Base-by-base conservation (phyloP, 2,113 vertebrate genomes). In the Dipodomys ordii region DNA sequence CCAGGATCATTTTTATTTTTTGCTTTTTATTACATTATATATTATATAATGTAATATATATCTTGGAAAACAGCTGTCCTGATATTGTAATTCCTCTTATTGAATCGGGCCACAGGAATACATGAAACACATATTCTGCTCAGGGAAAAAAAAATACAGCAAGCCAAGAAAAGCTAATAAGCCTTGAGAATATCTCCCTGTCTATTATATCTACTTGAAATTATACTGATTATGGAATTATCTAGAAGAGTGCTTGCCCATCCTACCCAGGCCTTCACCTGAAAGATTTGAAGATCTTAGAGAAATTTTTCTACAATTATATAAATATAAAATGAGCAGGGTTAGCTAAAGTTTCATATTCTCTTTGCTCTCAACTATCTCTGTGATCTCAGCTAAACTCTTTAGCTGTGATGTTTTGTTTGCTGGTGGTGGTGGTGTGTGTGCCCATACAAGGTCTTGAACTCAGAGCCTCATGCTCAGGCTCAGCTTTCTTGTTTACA, bases 1-100 rank as follows among this genome's bases (percentile, higher is more conserved):
- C 25, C 11, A 91, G 49, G 39, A 78, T 15, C 10, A 72, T 74
- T 93, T 85, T 44, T 10, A 32, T 49, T 32, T 91, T 39, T 92
- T 86, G 35, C 78, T 86, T 39, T 77, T 89, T 88, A 92, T 72
- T 87, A 81, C 76, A 92, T 82, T 96, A 95, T 91, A 23, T 79
- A 68, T 27, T 39, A 39, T 39, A 39, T 39, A 39, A 39, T 39
- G 39, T 39, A 39, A 95, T 91, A 23, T 79, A 68, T 27, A 91
- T 89, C 86, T 83, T 92, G 64, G 13, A 79, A 88, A 95, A 88
- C 32, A 85, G 3, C 64, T 80, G 11, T 71, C 68, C 62, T 91
- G 13, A 62, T 91, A 73, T 28, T 87, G 27, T 32, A 49, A 74
- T 78, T 28, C n/a, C 32, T 88, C 76, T 94, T 88, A 91, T 27